A percentile compares a stretch with the other conserved stretches of the same genome.
phyloP scores from a whole-genome alignment of 2,113 vertebrate species.

The Phalacrocorax pelagicus region DNA sequence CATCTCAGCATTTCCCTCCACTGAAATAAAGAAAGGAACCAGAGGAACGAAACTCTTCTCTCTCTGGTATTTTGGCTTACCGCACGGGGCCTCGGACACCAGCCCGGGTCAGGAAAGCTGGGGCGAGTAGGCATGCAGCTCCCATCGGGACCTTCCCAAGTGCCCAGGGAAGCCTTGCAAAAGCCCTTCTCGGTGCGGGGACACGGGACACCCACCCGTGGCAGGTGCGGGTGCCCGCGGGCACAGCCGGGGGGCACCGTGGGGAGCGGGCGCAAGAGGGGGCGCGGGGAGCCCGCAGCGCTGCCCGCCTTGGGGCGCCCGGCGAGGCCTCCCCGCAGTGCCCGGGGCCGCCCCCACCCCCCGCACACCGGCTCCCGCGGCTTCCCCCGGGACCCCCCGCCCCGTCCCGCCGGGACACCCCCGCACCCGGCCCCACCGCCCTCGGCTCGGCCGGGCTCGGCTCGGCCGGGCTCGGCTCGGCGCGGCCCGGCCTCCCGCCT shows the following conservation, averaged over 20 bases:
- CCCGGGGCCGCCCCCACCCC: too few species aligned
- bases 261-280: background rate
- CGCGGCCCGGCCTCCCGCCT: background rate
- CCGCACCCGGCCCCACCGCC: too few species aligned
- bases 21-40: background rate
- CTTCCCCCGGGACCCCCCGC: too few species aligned
- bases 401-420: too few species aligned
- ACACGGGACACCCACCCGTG: too few species aligned
- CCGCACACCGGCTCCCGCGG: too few species aligned
- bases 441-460: background rate
- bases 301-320: too few species aligned
- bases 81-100: too few species aligned
- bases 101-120: accelerated
- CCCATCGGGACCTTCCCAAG: background rate
- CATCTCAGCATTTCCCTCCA: accelerated
- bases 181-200: background rate
- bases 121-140: accelerated
- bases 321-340: too few species aligned
- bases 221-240: background rate
- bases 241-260: background rate
- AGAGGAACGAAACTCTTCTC: background rate
- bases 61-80: accelerated
- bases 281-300: too few species aligned
- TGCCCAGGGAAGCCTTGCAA: background rate
- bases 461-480: background rate